phyloP scores from a whole-genome alignment of 2,113 vertebrate genomes.

The Oreochromis spilurus region DNA sequence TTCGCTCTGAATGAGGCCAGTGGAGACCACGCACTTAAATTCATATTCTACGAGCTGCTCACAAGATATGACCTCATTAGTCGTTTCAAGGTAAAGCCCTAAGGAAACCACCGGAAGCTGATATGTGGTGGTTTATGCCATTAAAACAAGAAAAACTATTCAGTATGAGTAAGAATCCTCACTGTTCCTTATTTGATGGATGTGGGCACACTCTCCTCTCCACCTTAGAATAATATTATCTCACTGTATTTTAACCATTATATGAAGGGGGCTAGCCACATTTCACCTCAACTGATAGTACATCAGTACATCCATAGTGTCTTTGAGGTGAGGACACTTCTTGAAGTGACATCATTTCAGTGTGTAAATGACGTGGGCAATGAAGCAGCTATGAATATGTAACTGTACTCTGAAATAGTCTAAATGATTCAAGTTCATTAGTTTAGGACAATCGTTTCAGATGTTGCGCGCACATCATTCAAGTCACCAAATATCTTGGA shows the following conservation, averaged over 20 bases:
- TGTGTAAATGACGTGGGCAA: constrained; percentile 20
- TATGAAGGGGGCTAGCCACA: background rate
- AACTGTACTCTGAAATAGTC: background rate
- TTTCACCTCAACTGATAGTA: background rate
- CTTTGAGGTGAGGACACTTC: background rate
- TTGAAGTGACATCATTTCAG: constrained; percentile 13
- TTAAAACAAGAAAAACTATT: background rate
- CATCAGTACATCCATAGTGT: background rate
- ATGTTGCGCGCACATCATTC: background rate
- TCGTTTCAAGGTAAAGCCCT: constrained; percentile 87
- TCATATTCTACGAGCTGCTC: constrained; percentile 98
- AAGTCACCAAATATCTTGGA: background rate
- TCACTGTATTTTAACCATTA: background rate
- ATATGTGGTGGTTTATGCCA: background rate
- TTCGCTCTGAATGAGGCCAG: constrained; percentile 94
- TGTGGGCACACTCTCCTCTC: background rate
- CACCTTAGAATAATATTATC: background rate
- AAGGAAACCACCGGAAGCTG: background rate
- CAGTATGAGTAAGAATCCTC: background rate
- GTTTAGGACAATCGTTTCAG: constrained; percentile 12
- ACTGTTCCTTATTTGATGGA: background rate
- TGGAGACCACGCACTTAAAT: constrained; percentile 93
- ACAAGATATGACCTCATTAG: constrained; percentile 96
- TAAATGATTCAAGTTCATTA: background rate
- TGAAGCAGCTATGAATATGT: constrained; percentile 11